Percentiles rank a stretch among this genome's conserved stretches.
These are phyloP conservation scores for Tenebrio molitor DNA, from an alignment of 1,140 invertebrate species.

Conservation along the genomic window DNA sequence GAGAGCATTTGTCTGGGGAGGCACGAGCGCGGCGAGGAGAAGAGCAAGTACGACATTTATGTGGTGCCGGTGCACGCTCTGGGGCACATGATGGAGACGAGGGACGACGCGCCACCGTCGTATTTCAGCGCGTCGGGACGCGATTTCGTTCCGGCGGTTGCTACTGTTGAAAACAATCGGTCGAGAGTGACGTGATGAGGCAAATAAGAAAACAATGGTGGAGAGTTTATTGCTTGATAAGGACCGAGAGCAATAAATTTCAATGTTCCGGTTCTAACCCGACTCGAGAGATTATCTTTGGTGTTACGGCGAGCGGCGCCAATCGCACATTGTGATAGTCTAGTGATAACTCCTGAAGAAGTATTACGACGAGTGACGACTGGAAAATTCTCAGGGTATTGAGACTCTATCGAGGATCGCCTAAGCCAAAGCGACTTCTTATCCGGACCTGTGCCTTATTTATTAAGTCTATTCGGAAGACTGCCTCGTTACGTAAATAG, in stretches of 20 bases:
- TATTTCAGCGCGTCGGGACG: slow-evolving; percentile 13
- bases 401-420: not conserved
- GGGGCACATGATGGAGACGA: slow-evolving; percentile 43
- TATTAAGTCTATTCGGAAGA: slow-evolving; percentile 21
- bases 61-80: slow-evolving; percentile 68
- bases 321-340: slow-evolving; percentile 18
- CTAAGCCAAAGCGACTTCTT: not conserved
- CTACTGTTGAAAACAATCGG: not conserved
- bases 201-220: not conserved
- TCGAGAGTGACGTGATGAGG: slow-evolving; percentile 15
- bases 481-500: slow-evolving; percentile 1
- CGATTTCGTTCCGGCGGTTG: not conserved
- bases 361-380: slow-evolving; percentile 4
- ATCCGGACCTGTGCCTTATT: slow-evolving; percentile 21
- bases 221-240: slow-evolving; percentile 32
- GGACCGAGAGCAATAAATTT: slow-evolving; percentile 7
- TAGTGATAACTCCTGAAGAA: slow-evolving; percentile 3
- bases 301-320: not conserved
- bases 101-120: slow-evolving; percentile 44
- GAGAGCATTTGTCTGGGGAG: slow-evolving; percentile 69
- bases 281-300: slow-evolving; percentile 16
- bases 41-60: slow-evolving; percentile 67
- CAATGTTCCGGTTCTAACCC: slow-evolving; percentile 6
- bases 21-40: slow-evolving; percentile 64
- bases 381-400: too few relatives aligned